A percentile compares a stretch with the other conserved stretches of the same genome.
These are phyloP conservation scores for Lobophora halterata DNA, from an alignment of 2,888 invertebrate genomes.

Conservation along the genomic window DNA sequence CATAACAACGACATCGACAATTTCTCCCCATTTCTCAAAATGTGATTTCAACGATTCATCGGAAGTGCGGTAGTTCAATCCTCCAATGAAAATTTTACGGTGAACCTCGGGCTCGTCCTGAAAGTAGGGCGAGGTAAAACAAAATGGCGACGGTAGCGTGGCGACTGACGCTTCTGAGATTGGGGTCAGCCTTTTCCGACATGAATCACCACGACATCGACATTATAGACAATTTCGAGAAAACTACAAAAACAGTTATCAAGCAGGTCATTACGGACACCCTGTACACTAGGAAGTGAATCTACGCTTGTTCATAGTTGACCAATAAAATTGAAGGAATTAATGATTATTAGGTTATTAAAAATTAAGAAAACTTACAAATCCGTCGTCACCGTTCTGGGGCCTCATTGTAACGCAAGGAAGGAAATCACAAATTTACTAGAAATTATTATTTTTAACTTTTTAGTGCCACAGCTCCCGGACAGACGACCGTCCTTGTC, in stretches of 20 bases:
- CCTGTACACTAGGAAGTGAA: no score
- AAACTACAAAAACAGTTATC: no score
- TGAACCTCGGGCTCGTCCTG: conserved; percentile 90
- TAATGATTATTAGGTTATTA: no score
- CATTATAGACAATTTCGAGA: no score
- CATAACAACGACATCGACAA: conserved; percentile 98
- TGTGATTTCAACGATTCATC: conserved; percentile 96
- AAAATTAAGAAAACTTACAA: conserved; percentile 56
- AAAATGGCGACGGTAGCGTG: conserved; percentile 68
- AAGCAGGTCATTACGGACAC: not conserved
- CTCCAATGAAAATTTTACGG: conserved; percentile 97
- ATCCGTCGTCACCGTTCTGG: conserved; percentile 74
- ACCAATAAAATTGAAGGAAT: not conserved
- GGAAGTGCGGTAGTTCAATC: conserved; percentile 95
- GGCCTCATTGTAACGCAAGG: conserved; percentile 58
- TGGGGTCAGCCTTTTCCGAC: not conserved
- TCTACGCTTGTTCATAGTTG: no score
- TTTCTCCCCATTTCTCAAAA: conserved; percentile 98
- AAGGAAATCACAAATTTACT: conserved; percentile 14
- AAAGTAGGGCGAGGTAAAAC: conserved; percentile 64
- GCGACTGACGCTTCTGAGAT: conserved; percentile 13
- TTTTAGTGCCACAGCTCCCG: conserved; percentile 16
- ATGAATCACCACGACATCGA: conserved; percentile 1
- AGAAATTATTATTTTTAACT: conserved; percentile 30
- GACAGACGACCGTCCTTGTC: conserved; percentile 42